Base-by-base conservation (phyloP, 2,888 invertebrate species). In the Oligia fasciuncula region DNA sequence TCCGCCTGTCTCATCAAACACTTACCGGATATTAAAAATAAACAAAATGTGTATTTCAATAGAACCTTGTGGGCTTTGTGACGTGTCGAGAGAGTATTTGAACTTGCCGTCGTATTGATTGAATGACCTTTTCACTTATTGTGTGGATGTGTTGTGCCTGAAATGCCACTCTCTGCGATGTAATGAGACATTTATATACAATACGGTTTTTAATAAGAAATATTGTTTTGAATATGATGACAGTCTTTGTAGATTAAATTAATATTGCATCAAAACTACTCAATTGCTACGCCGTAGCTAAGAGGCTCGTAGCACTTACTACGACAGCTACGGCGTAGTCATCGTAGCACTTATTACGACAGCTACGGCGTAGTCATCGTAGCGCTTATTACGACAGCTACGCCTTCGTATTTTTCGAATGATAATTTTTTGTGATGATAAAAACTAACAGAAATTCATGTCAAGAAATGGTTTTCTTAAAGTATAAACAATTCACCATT, bases 81-180 rank as follows among this genome's bases (percentile, higher is more conserved):
- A 62, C 60, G 40, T 72, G 14, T 60, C 17, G 2, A 29, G 54
- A 54, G 62, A 57, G 68, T 67, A 57, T 81, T 84, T 85, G 63
- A 73, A 80, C 13, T 65, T 81, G 65, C 6, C 71, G 14, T 14
- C 35, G 17, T 29, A 40, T 63, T 14, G 57, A 51, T 57, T 8
- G 23, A 69, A 80, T 69, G 63, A 69, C 80, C 73, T 85, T 85
- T 82, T 82, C 81, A 65, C 35, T 79, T 69, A 69, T 60, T 3
- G 62, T 60, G 81, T 85, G 57, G 81, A 80, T 35, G 81, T 63
- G 0, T 17, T 40, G 57, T 68, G 63, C 13, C 63, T 65, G 51
- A 85, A 80, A 80, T 69, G 80, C 62, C 71, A 60, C 23, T 46
- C 62, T 19, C n/a, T 62, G 8, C n/a, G 29, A 72, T 81, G 40